These are phyloP conservation scores for Dryadula phaetusa DNA, from an alignment of 2,888 invertebrate genomes.

Conservation along the genomic window DNA sequence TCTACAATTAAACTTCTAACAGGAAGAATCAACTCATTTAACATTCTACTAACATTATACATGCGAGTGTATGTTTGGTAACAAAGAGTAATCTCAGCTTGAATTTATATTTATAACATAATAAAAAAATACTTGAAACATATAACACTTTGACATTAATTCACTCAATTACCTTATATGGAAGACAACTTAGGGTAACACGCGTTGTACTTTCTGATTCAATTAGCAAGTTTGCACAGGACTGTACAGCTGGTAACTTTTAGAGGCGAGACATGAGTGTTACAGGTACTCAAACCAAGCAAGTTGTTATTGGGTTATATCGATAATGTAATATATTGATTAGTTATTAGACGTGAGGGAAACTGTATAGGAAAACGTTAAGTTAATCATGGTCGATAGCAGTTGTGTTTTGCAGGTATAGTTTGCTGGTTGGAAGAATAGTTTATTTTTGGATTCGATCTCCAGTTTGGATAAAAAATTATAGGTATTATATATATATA, in stretches of 20 bases:
- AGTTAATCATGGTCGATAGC: neutral
- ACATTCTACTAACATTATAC: too few species aligned
- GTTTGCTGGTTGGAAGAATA: neutral
- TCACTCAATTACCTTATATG: slow-evolving; percentile 30
- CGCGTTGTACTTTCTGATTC: slow-evolving; percentile 43
- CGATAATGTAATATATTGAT: slow-evolving; percentile 19
- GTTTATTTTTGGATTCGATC: neutral
- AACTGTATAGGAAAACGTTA: neutral
- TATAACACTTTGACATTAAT: slow-evolving; percentile 25
- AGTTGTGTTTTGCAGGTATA: neutral
- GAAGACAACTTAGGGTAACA: slow-evolving; percentile 32
- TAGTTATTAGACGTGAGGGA: neutral
- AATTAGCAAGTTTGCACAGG: slow-evolving; percentile 46
- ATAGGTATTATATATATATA: too few species aligned
- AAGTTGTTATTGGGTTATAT: slow-evolving; percentile 21
- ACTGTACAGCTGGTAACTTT: slow-evolving; percentile 42
- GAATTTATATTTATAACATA: too few species aligned
- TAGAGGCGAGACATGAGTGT: slow-evolving; percentile 36
- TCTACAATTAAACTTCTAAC: too few species aligned
- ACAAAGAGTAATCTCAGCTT: too few species aligned
- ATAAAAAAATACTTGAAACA: too few species aligned
- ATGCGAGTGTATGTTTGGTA: too few species aligned
- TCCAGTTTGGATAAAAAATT: too few species aligned
- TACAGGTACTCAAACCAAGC: slow-evolving; percentile 28
- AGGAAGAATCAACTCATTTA: too few species aligned